Percentiles rank a stretch among this genome's conserved stretches.
Evolutionary conservation across 1,140 invertebrate genomes (phyloP).

Genomic region (Heliothis virescens): DNA sequence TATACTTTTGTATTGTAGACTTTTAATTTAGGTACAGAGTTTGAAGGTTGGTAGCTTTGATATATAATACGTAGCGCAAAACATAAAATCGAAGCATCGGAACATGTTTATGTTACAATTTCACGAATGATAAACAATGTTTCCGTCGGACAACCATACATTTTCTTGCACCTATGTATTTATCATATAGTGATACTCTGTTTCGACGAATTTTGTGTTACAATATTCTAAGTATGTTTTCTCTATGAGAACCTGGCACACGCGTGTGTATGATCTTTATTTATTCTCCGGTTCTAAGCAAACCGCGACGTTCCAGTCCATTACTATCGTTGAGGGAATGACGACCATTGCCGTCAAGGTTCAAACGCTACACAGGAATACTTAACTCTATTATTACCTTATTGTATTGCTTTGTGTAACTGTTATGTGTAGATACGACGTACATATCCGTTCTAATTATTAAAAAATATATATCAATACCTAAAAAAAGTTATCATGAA

Average conservation of each 20-base stretch:
- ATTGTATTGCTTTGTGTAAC: background rate
- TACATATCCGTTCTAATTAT: background rate
- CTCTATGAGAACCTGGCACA: background rate
- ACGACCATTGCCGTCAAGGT: slow-evolving; percentile 1
- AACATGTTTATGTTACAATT: background rate
- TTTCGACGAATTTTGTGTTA: background rate
- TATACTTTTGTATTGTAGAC: background rate
- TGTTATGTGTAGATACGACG: background rate
- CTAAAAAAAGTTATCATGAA: too few relatives aligned
- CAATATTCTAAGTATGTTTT: background rate
- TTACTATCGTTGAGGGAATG: background rate
- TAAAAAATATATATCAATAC: too few relatives aligned
- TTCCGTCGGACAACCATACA: too few relatives aligned
- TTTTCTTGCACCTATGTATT: too few relatives aligned
- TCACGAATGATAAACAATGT: background rate
- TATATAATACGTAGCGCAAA: too few relatives aligned
- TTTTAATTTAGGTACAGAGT: background rate
- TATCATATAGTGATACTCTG: too few relatives aligned
- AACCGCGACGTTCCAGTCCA: slow-evolving; percentile 17
- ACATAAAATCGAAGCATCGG: background rate
- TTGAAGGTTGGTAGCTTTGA: too few relatives aligned
- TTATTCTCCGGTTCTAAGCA: slow-evolving; percentile 11
- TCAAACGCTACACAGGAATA: slow-evolving; percentile 2
- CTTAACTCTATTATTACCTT: background rate
- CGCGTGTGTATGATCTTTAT: background rate